Percentiles rank a stretch among this genome's conserved stretches.
Evolutionary conservation across 2,113 vertebrate genomes (phyloP).

Genomic region (Illadopsis cleaveri): DNA sequence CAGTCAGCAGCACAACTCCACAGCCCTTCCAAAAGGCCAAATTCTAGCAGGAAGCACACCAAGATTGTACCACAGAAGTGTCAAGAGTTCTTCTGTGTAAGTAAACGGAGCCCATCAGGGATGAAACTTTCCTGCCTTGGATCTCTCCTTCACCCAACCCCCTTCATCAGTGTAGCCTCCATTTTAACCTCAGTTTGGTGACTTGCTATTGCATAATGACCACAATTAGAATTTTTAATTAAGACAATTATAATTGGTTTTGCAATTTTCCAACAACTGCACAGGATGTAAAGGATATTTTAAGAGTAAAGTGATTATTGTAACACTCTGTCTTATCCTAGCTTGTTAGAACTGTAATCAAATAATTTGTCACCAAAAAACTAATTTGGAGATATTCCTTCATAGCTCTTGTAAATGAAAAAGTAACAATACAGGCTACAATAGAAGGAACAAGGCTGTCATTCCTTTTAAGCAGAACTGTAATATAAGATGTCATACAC

Average conservation of each 20-base stretch:
- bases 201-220: not conserved
- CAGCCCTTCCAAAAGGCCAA: not conserved
- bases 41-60: not conserved
- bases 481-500: not conserved
- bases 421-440: not conserved
- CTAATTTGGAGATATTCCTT: not conserved
- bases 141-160: not conserved
- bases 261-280: not conserved
- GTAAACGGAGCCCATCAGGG: not conserved
- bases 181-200: not conserved
- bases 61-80: not conserved
- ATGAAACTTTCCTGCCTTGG: not conserved
- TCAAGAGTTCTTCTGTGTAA: not conserved
- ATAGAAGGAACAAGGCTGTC: not conserved
- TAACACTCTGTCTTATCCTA: not conserved
- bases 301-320: not conserved
- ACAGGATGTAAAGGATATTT: not conserved
- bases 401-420: not conserved
- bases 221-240: not conserved
- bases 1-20: not conserved
- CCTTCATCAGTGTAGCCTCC: not conserved
- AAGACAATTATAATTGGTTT: not conserved
- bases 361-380: not conserved
- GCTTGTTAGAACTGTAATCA: not conserved
- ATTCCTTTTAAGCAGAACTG: not conserved